phyloP scores from a whole-genome alignment of 2,888 invertebrate genomes.

The Cephus nigrinus region DNA sequence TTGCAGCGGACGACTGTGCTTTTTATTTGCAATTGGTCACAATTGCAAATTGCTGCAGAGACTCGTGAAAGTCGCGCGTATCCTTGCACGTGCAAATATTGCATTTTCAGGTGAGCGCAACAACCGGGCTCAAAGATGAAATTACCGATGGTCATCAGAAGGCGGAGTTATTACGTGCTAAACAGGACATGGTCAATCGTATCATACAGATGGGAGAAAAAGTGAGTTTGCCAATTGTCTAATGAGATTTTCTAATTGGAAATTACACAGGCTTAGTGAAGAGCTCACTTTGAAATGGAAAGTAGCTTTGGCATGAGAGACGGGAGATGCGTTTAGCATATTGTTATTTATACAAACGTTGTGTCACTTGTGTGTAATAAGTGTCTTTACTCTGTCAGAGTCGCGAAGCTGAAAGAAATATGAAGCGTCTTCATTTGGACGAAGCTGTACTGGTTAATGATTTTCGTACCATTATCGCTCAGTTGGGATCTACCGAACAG shows the following conservation, averaged over 20 bases:
- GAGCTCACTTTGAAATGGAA: background rate
- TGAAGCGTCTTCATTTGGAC: conserved; percentile 55
- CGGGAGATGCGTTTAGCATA: background rate
- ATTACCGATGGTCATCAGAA: conserved; percentile 53
- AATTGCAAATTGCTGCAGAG: background rate
- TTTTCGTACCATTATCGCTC: conserved; percentile 58
- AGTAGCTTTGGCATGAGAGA: background rate
- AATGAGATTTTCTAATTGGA: background rate
- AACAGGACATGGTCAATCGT: conserved; percentile 63
- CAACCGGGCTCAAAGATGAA: conserved; percentile 46
- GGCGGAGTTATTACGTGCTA: conserved; percentile 57
- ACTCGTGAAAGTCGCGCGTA: background rate
- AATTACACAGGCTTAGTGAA: background rate
- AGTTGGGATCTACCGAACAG: conserved; percentile 60
- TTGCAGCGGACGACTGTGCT: background rate
- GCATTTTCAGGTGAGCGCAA: background rate
- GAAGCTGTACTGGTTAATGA: conserved; percentile 57
- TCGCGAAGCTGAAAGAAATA: conserved; percentile 55
- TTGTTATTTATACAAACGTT: background rate
- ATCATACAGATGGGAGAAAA: conserved; percentile 64
- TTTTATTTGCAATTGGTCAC: background rate
- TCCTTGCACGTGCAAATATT: background rate
- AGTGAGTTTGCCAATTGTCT: conserved; percentile 37
- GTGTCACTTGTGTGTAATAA: background rate
- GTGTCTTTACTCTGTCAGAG: conserved; percentile 38